Conservation (phyloP, 2,797 vertebrate species). For the Sandelia bainsii region DNA sequence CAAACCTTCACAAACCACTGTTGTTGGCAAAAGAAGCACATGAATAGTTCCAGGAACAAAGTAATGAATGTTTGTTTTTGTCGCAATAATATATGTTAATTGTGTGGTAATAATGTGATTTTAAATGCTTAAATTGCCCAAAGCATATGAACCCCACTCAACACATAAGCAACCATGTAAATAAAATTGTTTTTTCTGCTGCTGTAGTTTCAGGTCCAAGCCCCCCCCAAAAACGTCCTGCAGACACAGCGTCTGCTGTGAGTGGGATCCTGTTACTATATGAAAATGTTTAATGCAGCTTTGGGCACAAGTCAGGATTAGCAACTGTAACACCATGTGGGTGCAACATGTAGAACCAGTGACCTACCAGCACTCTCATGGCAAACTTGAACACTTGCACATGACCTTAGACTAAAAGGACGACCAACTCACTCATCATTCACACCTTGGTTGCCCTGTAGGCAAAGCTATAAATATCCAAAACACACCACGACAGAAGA, state of each 20-base stretch:
- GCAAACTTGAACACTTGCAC: constrained; percentile 2
- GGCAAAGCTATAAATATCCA: constrained; percentile 12
- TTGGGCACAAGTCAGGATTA: constrained; percentile 41
- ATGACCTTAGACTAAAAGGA: constrained; percentile 35
- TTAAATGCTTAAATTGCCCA: constrained; percentile 43
- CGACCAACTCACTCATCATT: background rate
- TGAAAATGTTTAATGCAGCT: constrained; percentile 43
- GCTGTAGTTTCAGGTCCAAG: constrained; percentile 30
- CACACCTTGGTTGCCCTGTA: background rate
- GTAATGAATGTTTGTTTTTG: constrained; percentile 44
- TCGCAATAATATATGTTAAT: constrained; percentile 43
- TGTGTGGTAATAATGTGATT: constrained; percentile 48
- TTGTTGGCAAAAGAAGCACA: constrained; percentile 14
- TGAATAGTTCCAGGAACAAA: constrained; percentile 44
- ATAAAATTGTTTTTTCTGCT: constrained; percentile 5
- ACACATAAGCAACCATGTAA: constrained; percentile 14
- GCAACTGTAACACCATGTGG: constrained; percentile 32
- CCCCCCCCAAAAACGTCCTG: constrained; percentile 13
- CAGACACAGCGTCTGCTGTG: background rate
- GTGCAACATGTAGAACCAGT: constrained; percentile 26
- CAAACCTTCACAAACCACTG: constrained; percentile 57
- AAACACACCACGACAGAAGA: constrained; percentile 11
- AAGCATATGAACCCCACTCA: constrained; percentile 8
- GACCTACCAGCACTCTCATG: constrained; percentile 2
- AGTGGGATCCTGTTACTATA: constrained; percentile 37